Conservation (phyloP, 2,113 vertebrate genomes). For the Coturnix japonica region DNA sequence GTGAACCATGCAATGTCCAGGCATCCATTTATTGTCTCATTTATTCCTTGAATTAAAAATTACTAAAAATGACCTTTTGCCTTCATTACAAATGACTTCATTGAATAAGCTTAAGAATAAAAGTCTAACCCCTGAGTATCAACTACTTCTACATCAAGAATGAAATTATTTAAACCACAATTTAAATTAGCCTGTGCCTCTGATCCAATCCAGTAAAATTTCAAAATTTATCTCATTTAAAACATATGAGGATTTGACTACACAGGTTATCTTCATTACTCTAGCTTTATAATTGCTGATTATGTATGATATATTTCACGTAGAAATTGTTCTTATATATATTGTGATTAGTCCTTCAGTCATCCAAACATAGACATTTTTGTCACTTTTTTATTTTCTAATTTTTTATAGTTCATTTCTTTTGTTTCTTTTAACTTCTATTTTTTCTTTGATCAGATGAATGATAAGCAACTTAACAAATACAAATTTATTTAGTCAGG, state of each 20-base stretch:
- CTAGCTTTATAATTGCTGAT: conserved; percentile 1
- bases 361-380: not conserved
- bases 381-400: not conserved
- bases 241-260: not conserved
- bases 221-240: conserved; percentile 34
- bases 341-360: not conserved
- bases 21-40: conserved; percentile 16
- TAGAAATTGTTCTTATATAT: not conserved
- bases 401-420: not conserved
- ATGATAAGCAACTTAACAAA: not conserved
- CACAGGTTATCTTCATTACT: not conserved
- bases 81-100: conserved; percentile 51
- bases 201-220: conserved; percentile 7
- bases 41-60: conserved; percentile 59
- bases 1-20: conserved; percentile 42
- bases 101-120: conserved; percentile 65
- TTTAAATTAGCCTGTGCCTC: conserved; percentile 9
- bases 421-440: not conserved
- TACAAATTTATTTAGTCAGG: not conserved
- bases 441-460: not conserved
- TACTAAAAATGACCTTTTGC: conserved; percentile 45
- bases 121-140: conserved; percentile 41
- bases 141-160: conserved; percentile 41
- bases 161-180: conserved; percentile 19
- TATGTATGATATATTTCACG: not conserved